A percentile compares a stretch with the other conserved stretches of the same genome.
phyloP scores from a whole-genome alignment of 2,888 invertebrate species.

The Patella ulyssiponensis region DNA sequence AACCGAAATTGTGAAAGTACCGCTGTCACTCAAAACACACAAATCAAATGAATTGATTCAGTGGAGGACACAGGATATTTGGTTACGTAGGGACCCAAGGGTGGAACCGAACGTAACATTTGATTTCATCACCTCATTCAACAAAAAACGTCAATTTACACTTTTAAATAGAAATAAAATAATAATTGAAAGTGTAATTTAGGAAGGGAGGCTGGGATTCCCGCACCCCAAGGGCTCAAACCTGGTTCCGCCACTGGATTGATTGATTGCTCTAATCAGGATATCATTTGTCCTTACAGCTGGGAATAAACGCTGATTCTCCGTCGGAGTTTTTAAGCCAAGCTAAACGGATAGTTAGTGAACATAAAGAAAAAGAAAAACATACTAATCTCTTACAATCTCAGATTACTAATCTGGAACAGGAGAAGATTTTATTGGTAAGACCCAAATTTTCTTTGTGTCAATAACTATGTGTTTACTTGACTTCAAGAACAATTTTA shows the following conservation, averaged over 20 bases:
- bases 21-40: too few species aligned
- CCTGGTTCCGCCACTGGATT: not conserved
- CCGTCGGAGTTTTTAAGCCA: constrained; percentile 71
- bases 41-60: too few species aligned
- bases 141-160: too few species aligned
- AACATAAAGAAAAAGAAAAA: constrained; percentile 92
- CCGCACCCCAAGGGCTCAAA: too few species aligned
- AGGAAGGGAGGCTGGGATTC: too few species aligned
- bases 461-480: constrained; percentile 11
- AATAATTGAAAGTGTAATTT: too few species aligned
- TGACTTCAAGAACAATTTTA: not conserved
- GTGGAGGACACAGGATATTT: too few species aligned
- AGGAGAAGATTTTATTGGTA: constrained; percentile 63
- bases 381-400: constrained; percentile 89
- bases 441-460: constrained; percentile 17
- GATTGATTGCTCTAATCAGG: constrained; percentile 7
- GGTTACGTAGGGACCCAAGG: too few species aligned
- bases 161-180: too few species aligned
- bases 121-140: too few species aligned
- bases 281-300: constrained; percentile 59
- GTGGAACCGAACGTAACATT: too few species aligned
- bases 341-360: constrained; percentile 83
- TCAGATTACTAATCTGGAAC: constrained; percentile 84
- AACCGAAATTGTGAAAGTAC: too few species aligned
- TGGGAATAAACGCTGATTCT: constrained; percentile 79